Conservation (phyloP, 2,888 invertebrate genomes). For the Dorcus hopei region DNA sequence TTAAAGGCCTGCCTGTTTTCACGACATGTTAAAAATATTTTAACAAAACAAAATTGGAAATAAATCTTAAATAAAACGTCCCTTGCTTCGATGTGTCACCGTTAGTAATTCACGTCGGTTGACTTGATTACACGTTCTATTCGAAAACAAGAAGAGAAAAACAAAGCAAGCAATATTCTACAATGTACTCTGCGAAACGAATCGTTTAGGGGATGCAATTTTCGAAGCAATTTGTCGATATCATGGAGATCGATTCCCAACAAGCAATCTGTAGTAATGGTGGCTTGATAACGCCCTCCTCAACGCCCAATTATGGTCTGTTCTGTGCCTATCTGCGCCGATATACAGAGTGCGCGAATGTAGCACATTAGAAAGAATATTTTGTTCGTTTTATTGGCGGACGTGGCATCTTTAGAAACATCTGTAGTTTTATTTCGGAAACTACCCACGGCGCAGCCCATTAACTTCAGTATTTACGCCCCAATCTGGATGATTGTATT, state of each 20-base stretch:
- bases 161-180: neutral
- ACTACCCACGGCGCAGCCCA: neutral
- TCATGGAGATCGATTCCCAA: conserved; percentile 14
- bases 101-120: too few relatives aligned
- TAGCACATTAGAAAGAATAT: neutral
- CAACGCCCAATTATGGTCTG: conserved; percentile 5
- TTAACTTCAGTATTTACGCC: neutral
- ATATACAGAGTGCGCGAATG: neutral
- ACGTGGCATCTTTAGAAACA: neutral
- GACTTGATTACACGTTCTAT: too few relatives aligned
- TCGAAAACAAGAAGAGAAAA: too few relatives aligned
- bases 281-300: conserved; percentile 13
- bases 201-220: conserved; percentile 10
- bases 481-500: too few relatives aligned
- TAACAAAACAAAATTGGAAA: too few relatives aligned
- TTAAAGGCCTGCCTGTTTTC: too few relatives aligned
- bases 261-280: conserved; percentile 18
- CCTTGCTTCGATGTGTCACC: too few relatives aligned
- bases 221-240: conserved; percentile 19
- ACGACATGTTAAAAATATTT: too few relatives aligned
- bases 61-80: too few relatives aligned
- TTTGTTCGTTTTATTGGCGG: neutral
- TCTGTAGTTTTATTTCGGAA: neutral
- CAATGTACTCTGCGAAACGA: neutral
- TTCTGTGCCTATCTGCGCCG: neutral